These are phyloP conservation scores for Sesia bembeciformis DNA, from an alignment of 2,888 invertebrate species.

Conservation along the genomic window DNA sequence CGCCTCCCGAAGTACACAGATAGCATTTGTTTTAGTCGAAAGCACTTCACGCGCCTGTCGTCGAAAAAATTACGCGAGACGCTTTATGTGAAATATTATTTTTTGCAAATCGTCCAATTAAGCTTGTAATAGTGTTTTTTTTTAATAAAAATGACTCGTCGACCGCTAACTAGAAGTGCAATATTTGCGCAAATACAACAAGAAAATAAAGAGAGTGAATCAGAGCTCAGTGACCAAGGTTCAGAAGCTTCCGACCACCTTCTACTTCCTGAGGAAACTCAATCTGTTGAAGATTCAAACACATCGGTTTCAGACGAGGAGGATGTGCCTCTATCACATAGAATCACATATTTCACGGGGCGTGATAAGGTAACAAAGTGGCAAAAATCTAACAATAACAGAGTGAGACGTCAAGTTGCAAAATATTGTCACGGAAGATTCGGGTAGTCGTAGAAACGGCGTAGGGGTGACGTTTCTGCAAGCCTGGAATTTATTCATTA, in stretches of 20 bases:
- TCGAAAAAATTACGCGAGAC: no score
- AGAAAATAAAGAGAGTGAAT: conserved; percentile 14
- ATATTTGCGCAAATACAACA: conserved; percentile 8
- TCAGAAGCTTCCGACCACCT: conserved; percentile 12
- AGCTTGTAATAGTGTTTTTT: not conserved
- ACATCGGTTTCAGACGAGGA: conserved; percentile 12
- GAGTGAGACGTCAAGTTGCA: no score
- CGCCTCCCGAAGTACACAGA: no score
- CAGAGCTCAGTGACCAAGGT: conserved; percentile 13
- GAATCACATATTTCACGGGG: no score
- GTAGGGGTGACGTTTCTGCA: no score
- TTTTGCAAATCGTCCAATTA: conserved; percentile 5
- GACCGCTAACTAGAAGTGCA: conserved; percentile 8
- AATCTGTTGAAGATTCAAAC: conserved; percentile 12
- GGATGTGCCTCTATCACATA: conserved; percentile 11
- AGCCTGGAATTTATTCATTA: conserved; percentile 1
- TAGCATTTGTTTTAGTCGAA: no score
- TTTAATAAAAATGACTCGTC: conserved; percentile 8
- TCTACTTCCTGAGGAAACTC: conserved; percentile 8
- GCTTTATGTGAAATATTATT: no score
- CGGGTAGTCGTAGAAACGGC: no score
- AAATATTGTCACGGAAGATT: no score
- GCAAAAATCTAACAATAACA: no score
- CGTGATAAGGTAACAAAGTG: no score
- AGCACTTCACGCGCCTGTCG: no score